phyloP scores from a whole-genome alignment of 2,113 vertebrate genomes.

The Chaenogobius annularis region DNA sequence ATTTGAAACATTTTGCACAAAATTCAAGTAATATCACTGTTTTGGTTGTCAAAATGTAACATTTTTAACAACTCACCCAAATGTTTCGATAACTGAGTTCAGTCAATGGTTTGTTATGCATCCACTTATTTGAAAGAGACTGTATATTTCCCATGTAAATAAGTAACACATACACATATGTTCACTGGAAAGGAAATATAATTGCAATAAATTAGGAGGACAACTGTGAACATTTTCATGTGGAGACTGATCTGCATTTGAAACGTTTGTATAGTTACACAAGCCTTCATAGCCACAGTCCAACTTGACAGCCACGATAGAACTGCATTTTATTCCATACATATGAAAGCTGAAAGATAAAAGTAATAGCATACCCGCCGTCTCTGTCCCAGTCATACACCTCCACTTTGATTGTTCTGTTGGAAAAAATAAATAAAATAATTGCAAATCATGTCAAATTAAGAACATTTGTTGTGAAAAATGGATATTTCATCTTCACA shows the following conservation, averaged over 20 bases:
- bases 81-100: too few relatives aligned
- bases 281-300: not conserved
- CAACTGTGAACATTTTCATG: not conserved
- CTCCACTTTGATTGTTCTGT: conserved; percentile 92
- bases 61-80: too few relatives aligned
- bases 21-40: too few relatives aligned
- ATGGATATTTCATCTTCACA: not conserved
- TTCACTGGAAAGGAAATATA: not conserved
- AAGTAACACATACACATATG: too few relatives aligned
- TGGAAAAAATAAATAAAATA: conserved; percentile 15
- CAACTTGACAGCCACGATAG: not conserved
- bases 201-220: not conserved
- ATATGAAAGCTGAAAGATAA: not conserved
- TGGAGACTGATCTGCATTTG: not conserved
- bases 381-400: conserved; percentile 96
- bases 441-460: not conserved
- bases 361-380: conserved; percentile 80
- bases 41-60: too few relatives aligned
- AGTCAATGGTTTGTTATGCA: too few relatives aligned
- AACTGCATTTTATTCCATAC: not conserved
- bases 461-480: not conserved
- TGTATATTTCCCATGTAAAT: too few relatives aligned
- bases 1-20: too few relatives aligned
- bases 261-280: not conserved
- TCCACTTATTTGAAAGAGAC: too few relatives aligned